Evolutionary conservation across 2,797 vertebrate genomes (phyloP).

Genomic region (Naso thynnoides): DNA sequence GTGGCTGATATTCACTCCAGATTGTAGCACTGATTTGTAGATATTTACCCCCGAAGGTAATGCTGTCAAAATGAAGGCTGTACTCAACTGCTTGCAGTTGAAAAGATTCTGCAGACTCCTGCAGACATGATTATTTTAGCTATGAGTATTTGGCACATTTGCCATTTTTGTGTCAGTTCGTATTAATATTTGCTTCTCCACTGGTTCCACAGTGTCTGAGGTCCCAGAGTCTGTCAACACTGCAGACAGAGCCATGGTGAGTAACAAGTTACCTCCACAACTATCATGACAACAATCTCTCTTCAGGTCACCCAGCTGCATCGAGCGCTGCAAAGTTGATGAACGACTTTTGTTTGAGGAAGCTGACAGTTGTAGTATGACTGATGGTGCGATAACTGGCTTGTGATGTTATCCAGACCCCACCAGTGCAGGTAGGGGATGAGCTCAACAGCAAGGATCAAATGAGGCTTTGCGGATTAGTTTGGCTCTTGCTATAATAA

Average conservation of each 20-base stretch:
- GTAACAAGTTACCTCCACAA: constrained; percentile 56
- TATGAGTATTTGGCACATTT: constrained; percentile 24
- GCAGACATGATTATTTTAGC: constrained; percentile 42
- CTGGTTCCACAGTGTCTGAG: constrained; percentile 76
- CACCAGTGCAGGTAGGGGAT: constrained; percentile 67
- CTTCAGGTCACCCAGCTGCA: constrained; percentile 23
- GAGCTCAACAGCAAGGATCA: constrained; percentile 73
- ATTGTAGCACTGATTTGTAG: constrained; percentile 59
- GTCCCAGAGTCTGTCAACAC: constrained; percentile 43
- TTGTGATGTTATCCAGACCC: constrained; percentile 64
- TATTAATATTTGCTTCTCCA: constrained; percentile 61
- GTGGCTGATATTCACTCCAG: constrained; percentile 47
- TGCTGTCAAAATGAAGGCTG: constrained; percentile 37
- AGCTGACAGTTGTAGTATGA: constrained; percentile 35
- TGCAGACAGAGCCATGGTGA: constrained; percentile 62
- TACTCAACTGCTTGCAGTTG: constrained; percentile 28
- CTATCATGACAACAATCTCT: constrained; percentile 27
- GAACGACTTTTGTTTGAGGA: constrained; percentile 32
- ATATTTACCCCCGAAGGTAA: constrained; percentile 62
- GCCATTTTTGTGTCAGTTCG: constrained; percentile 41
- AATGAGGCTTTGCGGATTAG: constrained; percentile 79
- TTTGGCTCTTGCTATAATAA: constrained; percentile 78
- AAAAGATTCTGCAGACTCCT: constrained; percentile 21
- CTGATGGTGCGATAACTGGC: constrained; percentile 53
- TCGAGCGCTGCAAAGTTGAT: constrained; percentile 13